Evolutionary conservation across 2,888 invertebrate species (phyloP).

Genomic region (Volucella inanis): DNA sequence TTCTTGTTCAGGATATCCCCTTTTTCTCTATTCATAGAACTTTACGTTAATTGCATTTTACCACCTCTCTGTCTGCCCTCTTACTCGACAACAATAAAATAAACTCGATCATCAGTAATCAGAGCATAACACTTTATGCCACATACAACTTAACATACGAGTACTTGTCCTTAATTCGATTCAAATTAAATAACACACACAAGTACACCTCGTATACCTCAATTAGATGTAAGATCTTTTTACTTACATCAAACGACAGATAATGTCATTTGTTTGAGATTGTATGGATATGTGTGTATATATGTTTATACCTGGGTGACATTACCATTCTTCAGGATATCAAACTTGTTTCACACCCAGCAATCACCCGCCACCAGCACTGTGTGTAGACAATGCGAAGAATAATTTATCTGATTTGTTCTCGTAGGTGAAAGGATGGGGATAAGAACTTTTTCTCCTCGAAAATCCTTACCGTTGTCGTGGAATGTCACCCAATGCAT

Average conservation of each 20-base stretch:
- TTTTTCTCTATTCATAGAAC: constrained; percentile 49
- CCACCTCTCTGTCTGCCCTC: not conserved
- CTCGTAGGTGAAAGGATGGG: not conserved
- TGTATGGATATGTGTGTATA: constrained; percentile 19
- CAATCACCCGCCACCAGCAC: not conserved
- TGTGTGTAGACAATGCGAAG: constrained; percentile 43
- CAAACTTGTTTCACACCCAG: constrained; percentile 7
- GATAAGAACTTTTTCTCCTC: constrained; percentile 21
- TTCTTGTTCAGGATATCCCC: not conserved
- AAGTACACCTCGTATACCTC: constrained; percentile 29
- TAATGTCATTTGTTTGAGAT: constrained; percentile 63
- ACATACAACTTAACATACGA: not conserved
- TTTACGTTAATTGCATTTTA: not conserved
- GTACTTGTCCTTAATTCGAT: constrained; percentile 53
- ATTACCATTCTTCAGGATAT: constrained; percentile 45
- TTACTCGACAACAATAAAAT: not conserved
- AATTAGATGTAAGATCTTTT: constrained; percentile 69
- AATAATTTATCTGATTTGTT: constrained; percentile 61
- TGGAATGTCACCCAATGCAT: not conserved
- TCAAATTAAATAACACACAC: constrained; percentile 49
- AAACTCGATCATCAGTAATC: constrained; percentile 27
- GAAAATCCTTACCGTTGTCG: constrained; percentile 2
- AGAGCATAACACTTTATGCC: constrained; percentile 52
- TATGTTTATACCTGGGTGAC: constrained; percentile 4
- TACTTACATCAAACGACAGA: constrained; percentile 48